Evolutionary conservation across 2,797 vertebrate species (phyloP), one percentile per base, ranked within the genome.

Genomic region (Molossus molossus): DNA sequence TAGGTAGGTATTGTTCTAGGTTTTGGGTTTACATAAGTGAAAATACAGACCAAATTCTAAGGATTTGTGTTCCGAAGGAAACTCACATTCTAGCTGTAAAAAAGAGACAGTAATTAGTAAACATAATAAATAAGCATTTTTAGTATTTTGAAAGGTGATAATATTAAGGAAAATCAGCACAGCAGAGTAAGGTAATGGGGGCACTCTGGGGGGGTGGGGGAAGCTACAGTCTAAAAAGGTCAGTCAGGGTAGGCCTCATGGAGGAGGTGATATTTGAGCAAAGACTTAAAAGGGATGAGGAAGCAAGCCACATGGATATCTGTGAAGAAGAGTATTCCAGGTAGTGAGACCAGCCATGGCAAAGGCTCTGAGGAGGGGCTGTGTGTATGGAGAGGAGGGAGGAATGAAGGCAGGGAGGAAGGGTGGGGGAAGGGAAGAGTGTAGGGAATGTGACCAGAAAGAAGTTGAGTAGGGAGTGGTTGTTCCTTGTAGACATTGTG

Each of bases 61-160:
- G 23, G 5, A 15, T 27, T 88, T 91, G 91, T 64, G 45, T 90
- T 45, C n/a, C 9, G 1, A 87, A 62, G 33, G 14, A 58, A 80
- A 90, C 50, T 83, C 48, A 94, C 25, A 65, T 92, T 82, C n/a
- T 69, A 50, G 23, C 58, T 3, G 13, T 58, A 10, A 10, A 37
- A 17, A 77, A 62, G 25, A 72, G 18, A 69, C 12, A 70, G 33
- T 45, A 79, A 40, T 58, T n/a, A 72, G 72, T 64, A 82, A 90
- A 37, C 5, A 55, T 25, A 84, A 67, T 29, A 50, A 60, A 57
- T 21, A 89, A 69, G 1, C 29, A 82, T 29, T 60, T 55, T 27
- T 77, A 77, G 15, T 81, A 76, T 57, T 95, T 92, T 79, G 29
- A 14, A 73, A 94, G n/a, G n/a, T 76, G 64, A 50, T 27, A 80